Conservation (phyloP, 2,113 vertebrate species). For the Phocoena sinus region DNA sequence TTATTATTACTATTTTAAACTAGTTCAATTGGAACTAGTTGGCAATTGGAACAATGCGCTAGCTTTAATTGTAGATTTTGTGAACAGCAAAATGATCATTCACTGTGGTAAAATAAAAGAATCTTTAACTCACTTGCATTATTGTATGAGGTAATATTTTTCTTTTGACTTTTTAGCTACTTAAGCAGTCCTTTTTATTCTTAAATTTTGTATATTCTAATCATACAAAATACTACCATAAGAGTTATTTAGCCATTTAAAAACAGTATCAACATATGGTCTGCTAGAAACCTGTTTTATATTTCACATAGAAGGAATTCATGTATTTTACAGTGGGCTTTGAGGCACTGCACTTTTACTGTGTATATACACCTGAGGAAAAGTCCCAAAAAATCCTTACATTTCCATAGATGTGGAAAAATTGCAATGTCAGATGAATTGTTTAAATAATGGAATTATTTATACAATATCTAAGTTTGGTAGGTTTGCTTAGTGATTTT, state of each 20-base stretch:
- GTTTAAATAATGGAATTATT: neutral
- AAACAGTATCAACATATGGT: neutral
- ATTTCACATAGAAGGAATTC: neutral
- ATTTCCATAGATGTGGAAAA: neutral
- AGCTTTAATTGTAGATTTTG: constrained; percentile 71
- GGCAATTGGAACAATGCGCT: constrained; percentile 14
- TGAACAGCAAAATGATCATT: constrained; percentile 71
- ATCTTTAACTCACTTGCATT: constrained; percentile 56
- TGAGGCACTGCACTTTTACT: neutral
- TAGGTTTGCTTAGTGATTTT: neutral
- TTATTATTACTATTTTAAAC: no score
- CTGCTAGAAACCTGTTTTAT: neutral
- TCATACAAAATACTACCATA: neutral
- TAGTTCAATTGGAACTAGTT: no score
- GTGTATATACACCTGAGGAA: neutral
- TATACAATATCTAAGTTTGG: neutral
- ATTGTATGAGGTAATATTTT: neutral
- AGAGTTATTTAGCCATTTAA: neutral
- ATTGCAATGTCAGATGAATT: neutral
- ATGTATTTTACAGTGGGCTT: neutral
- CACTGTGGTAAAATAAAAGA: constrained; percentile 57
- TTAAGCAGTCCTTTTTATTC: neutral
- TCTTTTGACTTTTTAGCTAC: neutral
- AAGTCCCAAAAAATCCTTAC: neutral
- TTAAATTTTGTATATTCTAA: neutral